phyloP scores from a whole-genome alignment of 1,140 invertebrate genomes.

The Drosophila novamexicana region DNA sequence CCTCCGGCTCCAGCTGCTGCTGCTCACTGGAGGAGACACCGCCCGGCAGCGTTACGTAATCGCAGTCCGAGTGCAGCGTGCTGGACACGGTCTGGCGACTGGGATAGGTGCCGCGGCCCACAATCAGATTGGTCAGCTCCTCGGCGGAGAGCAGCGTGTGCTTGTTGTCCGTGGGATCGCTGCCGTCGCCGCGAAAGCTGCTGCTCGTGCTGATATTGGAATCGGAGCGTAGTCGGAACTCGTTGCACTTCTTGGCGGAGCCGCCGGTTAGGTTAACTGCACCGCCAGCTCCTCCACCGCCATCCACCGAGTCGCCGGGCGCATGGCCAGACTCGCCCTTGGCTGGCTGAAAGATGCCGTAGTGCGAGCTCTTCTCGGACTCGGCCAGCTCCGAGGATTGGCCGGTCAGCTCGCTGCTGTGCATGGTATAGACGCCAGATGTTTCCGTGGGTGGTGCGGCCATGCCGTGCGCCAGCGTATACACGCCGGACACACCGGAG shows the following conservation, averaged over 20 bases:
- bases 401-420: conserved; percentile 88
- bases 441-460: conserved; percentile 89
- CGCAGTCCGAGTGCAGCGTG: conserved; percentile 93
- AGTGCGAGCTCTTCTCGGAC: conserved; percentile 85
- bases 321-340: conserved; percentile 48
- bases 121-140: conserved; percentile 92
- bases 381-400: conserved; percentile 83
- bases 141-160: conserved; percentile 91
- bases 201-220: conserved; percentile 90
- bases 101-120: conserved; percentile 90
- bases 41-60: conserved; percentile 93
- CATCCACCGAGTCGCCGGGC: conserved; percentile 59
- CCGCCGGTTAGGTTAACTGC: background rate
- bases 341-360: conserved; percentile 85
- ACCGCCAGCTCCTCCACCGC: conserved; percentile 5
- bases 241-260: conserved; percentile 46
- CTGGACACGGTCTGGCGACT: conserved; percentile 91
- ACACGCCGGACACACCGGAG: conserved; percentile 79
- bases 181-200: conserved; percentile 93
- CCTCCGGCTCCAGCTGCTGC: conserved; percentile 57
- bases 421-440: conserved; percentile 91
- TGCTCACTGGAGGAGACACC: conserved; percentile 85
- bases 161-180: conserved; percentile 91
- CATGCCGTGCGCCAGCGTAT: conserved; percentile 84
- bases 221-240: conserved; percentile 88